These are phyloP conservation scores for Fragum sueziense DNA, from an alignment of 2,888 invertebrate genomes.

Conservation along the genomic window DNA sequence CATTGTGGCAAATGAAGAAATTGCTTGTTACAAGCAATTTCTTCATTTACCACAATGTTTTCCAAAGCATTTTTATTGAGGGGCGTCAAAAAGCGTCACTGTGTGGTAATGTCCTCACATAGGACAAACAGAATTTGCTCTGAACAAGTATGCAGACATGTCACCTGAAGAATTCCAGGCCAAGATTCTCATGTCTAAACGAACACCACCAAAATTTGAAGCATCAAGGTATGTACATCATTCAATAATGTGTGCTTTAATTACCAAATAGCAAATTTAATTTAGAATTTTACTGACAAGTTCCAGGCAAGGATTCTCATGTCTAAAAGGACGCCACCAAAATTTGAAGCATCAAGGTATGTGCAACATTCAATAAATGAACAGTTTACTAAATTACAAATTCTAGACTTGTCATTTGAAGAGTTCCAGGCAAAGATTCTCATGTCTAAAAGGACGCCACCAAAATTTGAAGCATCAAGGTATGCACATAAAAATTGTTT, in stretches of 20 bases:
- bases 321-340: conserved; percentile 63
- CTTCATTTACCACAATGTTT: too few relatives aligned
- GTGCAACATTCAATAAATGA: too few relatives aligned
- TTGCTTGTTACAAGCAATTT: too few relatives aligned
- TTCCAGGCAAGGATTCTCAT: conserved; percentile 71
- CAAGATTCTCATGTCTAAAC: conserved; percentile 69
- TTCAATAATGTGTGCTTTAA: too few relatives aligned
- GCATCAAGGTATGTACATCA: conserved; percentile 58
- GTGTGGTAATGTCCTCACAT: conserved; percentile 41
- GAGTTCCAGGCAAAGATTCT: conserved; percentile 71
- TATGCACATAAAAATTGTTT: conserved; percentile 34
- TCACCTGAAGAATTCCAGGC: conserved; percentile 69
- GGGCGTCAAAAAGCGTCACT: too few relatives aligned
- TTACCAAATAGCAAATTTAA: too few relatives aligned
- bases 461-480: conserved; percentile 64
- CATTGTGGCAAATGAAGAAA: too few relatives aligned
- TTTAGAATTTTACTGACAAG: too few relatives aligned
- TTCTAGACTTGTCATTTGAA: not conserved
- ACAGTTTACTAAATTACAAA: not conserved
- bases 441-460: conserved; percentile 67
- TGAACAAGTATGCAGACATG: conserved; percentile 77
- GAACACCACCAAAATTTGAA: conserved; percentile 63
- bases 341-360: conserved; percentile 65
- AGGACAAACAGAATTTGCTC: conserved; percentile 66
- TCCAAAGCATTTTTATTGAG: too few relatives aligned